Evolutionary conservation across 2,113 vertebrate genomes (phyloP).

Genomic region (Carassius auratus): DNA sequence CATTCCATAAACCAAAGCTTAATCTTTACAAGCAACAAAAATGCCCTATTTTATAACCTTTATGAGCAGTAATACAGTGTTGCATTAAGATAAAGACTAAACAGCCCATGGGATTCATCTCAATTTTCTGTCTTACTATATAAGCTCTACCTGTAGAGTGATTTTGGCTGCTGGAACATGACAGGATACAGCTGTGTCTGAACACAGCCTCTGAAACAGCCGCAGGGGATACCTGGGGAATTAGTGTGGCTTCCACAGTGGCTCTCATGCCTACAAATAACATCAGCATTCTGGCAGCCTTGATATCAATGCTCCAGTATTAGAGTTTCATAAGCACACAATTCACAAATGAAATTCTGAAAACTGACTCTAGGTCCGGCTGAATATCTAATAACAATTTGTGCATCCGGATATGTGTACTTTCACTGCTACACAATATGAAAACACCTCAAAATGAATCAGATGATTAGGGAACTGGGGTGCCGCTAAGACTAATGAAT

Average conservation of each 20-base stretch:
- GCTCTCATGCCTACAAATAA: conserved; percentile 62
- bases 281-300: conserved; percentile 49
- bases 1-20: background rate
- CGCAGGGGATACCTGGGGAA: conserved; percentile 64
- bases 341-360: background rate
- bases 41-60: background rate
- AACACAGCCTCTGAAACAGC: conserved; percentile 61
- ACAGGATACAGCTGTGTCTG: conserved; percentile 65
- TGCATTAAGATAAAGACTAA: conserved; percentile 5
- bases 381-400: background rate
- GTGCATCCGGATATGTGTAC: background rate
- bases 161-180: conserved; percentile 64
- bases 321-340: conserved; percentile 7
- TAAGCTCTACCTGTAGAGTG: conserved; percentile 44
- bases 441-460: background rate
- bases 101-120: background rate
- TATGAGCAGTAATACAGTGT: background rate
- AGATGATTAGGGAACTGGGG: background rate
- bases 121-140: background rate
- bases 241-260: conserved; percentile 64
- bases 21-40: conserved; percentile 13
- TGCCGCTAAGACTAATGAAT: background rate
- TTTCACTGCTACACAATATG: background rate
- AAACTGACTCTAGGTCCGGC: background rate
- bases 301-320: conserved; percentile 13